Conservation (phyloP, 1,140 invertebrate genomes). For the Phortica variegata region DNA sequence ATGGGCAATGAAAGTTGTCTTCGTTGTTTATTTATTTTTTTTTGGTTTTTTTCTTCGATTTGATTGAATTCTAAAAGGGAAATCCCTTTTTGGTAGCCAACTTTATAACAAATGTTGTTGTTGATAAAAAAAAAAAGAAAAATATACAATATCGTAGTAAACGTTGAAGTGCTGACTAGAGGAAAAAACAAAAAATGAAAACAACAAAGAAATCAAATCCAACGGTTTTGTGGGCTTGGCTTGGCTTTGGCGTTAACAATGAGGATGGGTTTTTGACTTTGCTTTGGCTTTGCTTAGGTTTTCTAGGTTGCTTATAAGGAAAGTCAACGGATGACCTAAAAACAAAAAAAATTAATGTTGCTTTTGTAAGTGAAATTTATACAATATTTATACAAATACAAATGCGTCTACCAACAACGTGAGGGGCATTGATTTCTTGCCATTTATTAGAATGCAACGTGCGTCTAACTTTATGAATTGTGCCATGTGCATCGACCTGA, state of each 20-base stretch:
- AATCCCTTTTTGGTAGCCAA: constrained; percentile 41
- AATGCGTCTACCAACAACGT: no score
- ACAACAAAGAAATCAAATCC: no score
- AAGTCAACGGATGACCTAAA: no score
- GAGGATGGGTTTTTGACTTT: constrained; percentile 37
- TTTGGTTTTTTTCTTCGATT: background rate
- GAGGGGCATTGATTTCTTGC: no score
- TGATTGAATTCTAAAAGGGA: constrained; percentile 36
- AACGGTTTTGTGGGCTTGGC: constrained; percentile 1
- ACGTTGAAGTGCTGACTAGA: no score
- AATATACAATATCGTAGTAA: constrained; percentile 22
- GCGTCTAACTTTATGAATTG: no score
- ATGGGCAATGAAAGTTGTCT: constrained; percentile 25
- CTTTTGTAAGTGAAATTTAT: constrained; percentile 51
- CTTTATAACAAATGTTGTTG: constrained; percentile 31
- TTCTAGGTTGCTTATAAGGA: no score
- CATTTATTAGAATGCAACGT: no score
- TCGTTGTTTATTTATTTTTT: constrained; percentile 14
- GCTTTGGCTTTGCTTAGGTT: no score
- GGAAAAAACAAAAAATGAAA: no score
- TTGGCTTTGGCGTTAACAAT: constrained; percentile 15
- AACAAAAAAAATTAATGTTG: constrained; percentile 52
- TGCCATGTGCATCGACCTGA: no score
- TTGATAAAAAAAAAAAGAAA: constrained; percentile 5
- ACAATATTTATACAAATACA: no score